phyloP scores from a whole-genome alignment of 2,888 invertebrate species.

The Dastarcus helophoroides region DNA sequence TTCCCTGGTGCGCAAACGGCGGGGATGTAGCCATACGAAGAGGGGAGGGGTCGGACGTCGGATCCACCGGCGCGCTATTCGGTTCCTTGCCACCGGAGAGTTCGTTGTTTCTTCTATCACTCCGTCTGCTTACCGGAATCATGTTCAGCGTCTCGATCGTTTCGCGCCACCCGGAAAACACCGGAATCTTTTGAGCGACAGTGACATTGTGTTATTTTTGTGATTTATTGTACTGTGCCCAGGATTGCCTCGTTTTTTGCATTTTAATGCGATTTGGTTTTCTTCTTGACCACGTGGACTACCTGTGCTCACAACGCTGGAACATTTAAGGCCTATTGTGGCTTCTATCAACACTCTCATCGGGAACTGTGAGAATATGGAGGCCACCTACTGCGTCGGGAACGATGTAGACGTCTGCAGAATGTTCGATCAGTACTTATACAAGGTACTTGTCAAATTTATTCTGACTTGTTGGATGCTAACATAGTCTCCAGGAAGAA shows the following conservation, averaged over 20 bases:
- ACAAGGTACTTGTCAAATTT: constrained; percentile 51
- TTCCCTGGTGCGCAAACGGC: constrained; percentile 33
- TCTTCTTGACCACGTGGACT: constrained; percentile 27
- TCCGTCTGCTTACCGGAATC: constrained; percentile 25
- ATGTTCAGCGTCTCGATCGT: constrained; percentile 25
- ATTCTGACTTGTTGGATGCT: too few species aligned
- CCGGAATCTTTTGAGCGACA: constrained; percentile 6
- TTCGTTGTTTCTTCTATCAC: constrained; percentile 12
- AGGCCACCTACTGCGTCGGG: constrained; percentile 51
- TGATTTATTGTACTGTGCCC: constrained; percentile 11
- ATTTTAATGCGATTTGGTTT: constrained; percentile 12
- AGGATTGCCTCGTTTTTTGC: constrained; percentile 7
- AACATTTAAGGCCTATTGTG: constrained; percentile 41
- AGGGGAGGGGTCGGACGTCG: constrained; percentile 24
- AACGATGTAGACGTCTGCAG: constrained; percentile 48
- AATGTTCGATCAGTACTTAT: constrained; percentile 55
- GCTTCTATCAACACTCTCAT: constrained; percentile 41
- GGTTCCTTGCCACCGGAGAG: constrained; percentile 25
- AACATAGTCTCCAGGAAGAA: too few species aligned
- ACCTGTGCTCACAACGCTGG: constrained; percentile 33
- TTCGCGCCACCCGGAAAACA: constrained; percentile 9
- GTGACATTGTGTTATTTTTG: constrained; percentile 10
- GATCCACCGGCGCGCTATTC: constrained; percentile 30
- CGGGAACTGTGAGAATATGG: constrained; percentile 45
- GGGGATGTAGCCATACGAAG: constrained; percentile 22